These are phyloP conservation scores for Anhinga rufa DNA, from an alignment of 2,113 vertebrate genomes.

Conservation along the genomic window DNA sequence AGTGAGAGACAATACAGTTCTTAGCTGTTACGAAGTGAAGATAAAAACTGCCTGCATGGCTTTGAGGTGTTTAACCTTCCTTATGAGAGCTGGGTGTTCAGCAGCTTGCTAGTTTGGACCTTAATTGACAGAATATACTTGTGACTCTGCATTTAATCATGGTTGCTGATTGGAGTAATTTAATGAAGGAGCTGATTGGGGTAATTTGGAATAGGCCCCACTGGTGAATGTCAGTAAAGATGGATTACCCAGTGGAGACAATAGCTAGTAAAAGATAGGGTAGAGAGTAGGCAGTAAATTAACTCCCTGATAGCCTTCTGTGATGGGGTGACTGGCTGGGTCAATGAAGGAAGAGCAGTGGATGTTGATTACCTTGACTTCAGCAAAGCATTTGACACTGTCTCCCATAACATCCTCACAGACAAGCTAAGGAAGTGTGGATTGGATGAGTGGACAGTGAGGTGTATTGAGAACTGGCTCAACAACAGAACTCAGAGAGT, in stretches of 20 bases:
- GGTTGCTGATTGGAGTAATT: constrained; percentile 11
- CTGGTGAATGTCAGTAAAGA: background rate
- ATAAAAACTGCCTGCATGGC: background rate
- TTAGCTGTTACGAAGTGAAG: background rate
- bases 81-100: background rate
- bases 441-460: too few species aligned
- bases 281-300: background rate
- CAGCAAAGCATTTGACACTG: too few species aligned
- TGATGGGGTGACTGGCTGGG: too few species aligned
- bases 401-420: too few species aligned
- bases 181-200: constrained; percentile 1
- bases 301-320: background rate
- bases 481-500: too few species aligned
- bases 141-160: background rate
- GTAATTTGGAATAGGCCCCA: background rate
- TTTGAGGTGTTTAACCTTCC: background rate
- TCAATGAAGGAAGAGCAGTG: too few species aligned
- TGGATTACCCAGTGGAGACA: background rate
- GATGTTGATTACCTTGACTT: too few species aligned
- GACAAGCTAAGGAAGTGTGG: too few species aligned
- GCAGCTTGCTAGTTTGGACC: background rate
- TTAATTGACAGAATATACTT: background rate
- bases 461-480: too few species aligned
- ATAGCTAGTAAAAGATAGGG: background rate
- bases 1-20: background rate